phyloP scores from a whole-genome alignment of 2,888 invertebrate genomes.

The Conistra vaccinii region DNA sequence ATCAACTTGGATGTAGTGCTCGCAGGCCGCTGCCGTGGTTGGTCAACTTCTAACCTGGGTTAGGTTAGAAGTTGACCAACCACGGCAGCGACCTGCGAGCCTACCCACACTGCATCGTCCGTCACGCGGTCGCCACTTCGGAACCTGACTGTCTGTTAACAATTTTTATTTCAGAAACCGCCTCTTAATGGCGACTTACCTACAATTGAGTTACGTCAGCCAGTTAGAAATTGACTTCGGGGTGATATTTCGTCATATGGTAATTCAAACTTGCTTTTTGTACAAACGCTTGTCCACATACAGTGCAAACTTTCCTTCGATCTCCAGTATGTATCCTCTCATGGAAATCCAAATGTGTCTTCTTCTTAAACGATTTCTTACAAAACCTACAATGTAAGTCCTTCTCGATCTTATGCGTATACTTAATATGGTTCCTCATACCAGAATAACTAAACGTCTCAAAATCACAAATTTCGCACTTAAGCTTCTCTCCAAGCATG shows the following conservation, averaged over 20 bases:
- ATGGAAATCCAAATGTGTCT: conserved; percentile 77
- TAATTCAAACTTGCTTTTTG: conserved; percentile 87
- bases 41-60: too few relatives aligned
- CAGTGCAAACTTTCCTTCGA: conserved; percentile 79
- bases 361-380: conserved; percentile 68
- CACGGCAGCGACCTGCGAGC: too few relatives aligned
- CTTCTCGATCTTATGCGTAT: conserved; percentile 72
- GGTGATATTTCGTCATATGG: conserved; percentile 86
- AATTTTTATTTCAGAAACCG: too few relatives aligned
- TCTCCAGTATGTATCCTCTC: conserved; percentile 86
- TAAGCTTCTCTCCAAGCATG: conserved; percentile 80
- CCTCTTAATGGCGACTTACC: too few relatives aligned
- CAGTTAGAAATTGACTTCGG: conserved; percentile 80
- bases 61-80: too few relatives aligned
- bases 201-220: neutral
- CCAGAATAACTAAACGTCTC: conserved; percentile 72
- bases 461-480: conserved; percentile 82
- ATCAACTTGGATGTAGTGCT: too few relatives aligned
- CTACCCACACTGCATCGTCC: too few relatives aligned
- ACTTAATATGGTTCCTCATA: neutral
- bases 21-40: too few relatives aligned
- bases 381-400: conserved; percentile 86
- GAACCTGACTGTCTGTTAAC: too few relatives aligned
- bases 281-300: conserved; percentile 85
- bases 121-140: too few relatives aligned